Evolutionary conservation across 2,888 invertebrate genomes (phyloP), one percentile per base, ranked within the genome.

Genomic region (Dryobotodes eremita): DNA sequence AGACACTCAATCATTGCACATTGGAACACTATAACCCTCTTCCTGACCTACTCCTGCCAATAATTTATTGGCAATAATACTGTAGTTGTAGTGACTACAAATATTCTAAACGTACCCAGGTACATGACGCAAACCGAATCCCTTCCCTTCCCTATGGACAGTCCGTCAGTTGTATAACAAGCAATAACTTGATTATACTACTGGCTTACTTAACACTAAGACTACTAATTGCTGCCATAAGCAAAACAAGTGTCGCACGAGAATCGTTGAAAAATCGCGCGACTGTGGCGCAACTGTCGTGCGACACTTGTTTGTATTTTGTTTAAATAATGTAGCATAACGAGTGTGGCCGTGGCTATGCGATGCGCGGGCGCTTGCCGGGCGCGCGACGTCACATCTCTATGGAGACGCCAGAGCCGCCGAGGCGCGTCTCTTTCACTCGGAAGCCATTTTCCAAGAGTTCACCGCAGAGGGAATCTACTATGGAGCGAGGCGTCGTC

Each of bases 331-430:
- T 69, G 70, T 79, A 80, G 79, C 87, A 82, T 78, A 77, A 50
- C 62, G 66, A 71, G 13, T 69, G 64, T 59, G 81, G 79, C 78
- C 84, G 80, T 66, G 69, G 76, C 84, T 88, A 89, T 70, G 74
- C 59, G 71, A 87, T 79, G 73, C 89, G 81, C 11, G 73, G 83
- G n/a, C 91, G 87, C 80, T 91, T 92, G 83, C 75, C 80, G 8
- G 89, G 86, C n/a, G 83, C 86, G 85, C 87, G 88, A 74, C 77
- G 94, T 95, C 94, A 95, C 94, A 95, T 94, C 90, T 97, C 95
- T 50, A 97, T 94, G 76, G 94, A 91, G 55, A 98, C 97, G 1
- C 98, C 98, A 0, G 94, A 88, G 1, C 97, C 97, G 0, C 98
- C 98, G 46, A 98, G 93, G 23, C 95, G 93, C 1, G 97, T 97